Conservation (phyloP, 2,113 vertebrate genomes). For the Hiodon alosoides region DNA sequence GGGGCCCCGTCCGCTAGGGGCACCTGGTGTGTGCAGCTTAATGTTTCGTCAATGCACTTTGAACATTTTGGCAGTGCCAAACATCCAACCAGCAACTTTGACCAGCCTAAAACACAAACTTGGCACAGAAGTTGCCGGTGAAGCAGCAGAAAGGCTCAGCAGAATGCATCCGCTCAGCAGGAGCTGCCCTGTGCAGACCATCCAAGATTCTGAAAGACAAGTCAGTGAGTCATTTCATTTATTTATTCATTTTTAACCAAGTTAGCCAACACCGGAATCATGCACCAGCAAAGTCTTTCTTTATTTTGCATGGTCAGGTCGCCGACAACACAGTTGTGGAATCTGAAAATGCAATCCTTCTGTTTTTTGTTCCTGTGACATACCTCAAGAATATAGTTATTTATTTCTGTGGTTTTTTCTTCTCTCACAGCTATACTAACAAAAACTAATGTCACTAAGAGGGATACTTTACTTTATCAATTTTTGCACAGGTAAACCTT, state of each 20-base stretch:
- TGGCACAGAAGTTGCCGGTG: no score
- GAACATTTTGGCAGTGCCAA: no score
- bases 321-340: slow-evolving; percentile 34
- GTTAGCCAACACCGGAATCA: not conserved
- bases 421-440: slow-evolving; percentile 15
- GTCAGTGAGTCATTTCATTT: not conserved
- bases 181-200: no score
- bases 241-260: not conserved
- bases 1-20: no score
- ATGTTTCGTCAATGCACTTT: no score
- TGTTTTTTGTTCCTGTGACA: slow-evolving; percentile 6
- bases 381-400: slow-evolving; percentile 5
- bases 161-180: not conserved
- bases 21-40: no score
- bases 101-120: no score
- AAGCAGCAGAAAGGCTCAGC: not conserved
- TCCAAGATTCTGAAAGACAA: not conserved
- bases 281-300: slow-evolving; percentile 35
- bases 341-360: slow-evolving; percentile 41
- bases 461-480: no score
- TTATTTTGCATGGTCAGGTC: slow-evolving; percentile 28
- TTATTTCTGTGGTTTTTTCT: not conserved
- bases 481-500: no score
- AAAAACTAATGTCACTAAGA: no score
- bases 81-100: no score